These are phyloP conservation scores for Melanostoma scalare DNA, from an alignment of 2,888 invertebrate genomes.

Conservation along the genomic window DNA sequence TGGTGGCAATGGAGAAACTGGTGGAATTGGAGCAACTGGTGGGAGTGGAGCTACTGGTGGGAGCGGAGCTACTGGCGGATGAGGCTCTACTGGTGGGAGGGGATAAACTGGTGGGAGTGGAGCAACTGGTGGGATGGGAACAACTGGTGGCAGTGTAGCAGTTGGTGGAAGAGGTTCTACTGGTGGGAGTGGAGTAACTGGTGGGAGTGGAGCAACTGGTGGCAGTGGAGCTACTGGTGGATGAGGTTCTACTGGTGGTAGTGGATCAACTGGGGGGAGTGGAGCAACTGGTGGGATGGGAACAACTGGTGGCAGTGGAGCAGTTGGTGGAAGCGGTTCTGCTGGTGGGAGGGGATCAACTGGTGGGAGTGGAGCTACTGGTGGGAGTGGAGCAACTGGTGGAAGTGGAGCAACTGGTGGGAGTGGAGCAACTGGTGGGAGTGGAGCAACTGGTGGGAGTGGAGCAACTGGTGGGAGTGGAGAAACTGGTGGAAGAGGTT, in stretches of 20 bases:
- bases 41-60: not conserved
- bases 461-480: not conserved
- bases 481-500: not conserved
- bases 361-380: not conserved
- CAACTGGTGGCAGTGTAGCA: not conserved
- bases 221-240: not conserved
- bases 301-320: not conserved
- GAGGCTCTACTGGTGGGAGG: not conserved
- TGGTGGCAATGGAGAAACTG: not conserved
- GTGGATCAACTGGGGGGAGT: not conserved
- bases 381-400: not conserved
- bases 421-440: not conserved
- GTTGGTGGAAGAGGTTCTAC: not conserved
- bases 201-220: not conserved
- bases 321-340: not conserved
- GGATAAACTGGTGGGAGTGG: not conserved
- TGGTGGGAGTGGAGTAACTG: not conserved
- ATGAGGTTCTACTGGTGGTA: not conserved
- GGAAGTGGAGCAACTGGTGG: not conserved
- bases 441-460: not conserved
- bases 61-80: not conserved
- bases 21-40: not conserved
- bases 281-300: not conserved
- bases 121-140: not conserved
- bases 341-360: not conserved